These are phyloP conservation scores for Euclidia mi DNA, from an alignment of 2,888 invertebrate species.

Conservation along the genomic window DNA sequence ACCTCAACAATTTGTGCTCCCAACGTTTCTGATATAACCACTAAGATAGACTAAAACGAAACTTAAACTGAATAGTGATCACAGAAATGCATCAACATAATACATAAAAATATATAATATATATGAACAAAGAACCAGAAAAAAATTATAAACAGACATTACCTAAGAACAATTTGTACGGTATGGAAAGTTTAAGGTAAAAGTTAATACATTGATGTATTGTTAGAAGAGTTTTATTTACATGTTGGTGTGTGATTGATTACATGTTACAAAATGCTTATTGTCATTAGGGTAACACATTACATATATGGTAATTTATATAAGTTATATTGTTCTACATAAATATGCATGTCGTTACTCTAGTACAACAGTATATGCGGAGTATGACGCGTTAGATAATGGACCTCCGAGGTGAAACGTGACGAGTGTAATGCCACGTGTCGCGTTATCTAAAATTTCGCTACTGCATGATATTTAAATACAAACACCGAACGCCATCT, in stretches of 20 bases:
- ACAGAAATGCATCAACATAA: conserved; percentile 86
- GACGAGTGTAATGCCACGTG: conserved; percentile 14
- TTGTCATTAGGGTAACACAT: conserved; percentile 79
- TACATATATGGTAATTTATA: conserved; percentile 31
- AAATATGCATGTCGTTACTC: conserved; percentile 44
- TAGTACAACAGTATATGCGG: conserved; percentile 53
- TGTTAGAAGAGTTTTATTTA: conserved; percentile 65
- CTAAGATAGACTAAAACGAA: conserved; percentile 70
- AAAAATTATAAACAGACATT: conserved; percentile 61
- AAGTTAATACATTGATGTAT: conserved; percentile 35
- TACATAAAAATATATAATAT: conserved; percentile 69
- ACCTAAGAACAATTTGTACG: conserved; percentile 68
- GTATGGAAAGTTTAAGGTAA: conserved; percentile 55
- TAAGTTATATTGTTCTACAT: conserved; percentile 47
- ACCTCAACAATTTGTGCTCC: conserved; percentile 72
- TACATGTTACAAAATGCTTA: conserved; percentile 80
- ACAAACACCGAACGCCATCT: conserved; percentile 60
- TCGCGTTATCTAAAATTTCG: conserved; percentile 18
- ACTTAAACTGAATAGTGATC: conserved; percentile 81
- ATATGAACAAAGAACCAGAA: conserved; percentile 58
- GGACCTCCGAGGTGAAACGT: conserved; percentile 10
- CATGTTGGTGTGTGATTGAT: conserved; percentile 64
- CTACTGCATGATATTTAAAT: conserved; percentile 39
- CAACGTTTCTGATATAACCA: conserved; percentile 61
- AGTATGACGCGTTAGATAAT: conserved; percentile 13